These are phyloP conservation scores for Lasioglossum lativentre DNA, from an alignment of 2,888 invertebrate genomes.

Conservation along the genomic window DNA sequence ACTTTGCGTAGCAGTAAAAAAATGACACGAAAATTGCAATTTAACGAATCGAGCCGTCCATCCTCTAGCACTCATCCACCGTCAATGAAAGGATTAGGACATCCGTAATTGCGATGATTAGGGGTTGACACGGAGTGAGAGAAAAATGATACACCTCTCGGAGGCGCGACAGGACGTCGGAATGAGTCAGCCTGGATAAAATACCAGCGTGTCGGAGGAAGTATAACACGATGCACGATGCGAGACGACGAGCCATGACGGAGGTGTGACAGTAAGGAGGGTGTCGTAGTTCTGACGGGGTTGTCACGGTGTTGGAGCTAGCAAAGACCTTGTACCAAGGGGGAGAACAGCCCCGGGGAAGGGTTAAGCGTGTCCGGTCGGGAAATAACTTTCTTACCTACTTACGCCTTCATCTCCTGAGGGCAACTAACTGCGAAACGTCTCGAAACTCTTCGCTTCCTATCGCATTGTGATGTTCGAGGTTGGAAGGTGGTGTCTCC, in stretches of 20 bases:
- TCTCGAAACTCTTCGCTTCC: slow-evolving; percentile 75
- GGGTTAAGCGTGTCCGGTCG: slow-evolving; percentile 84
- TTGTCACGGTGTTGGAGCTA: slow-evolving; percentile 21
- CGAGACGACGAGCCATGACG: slow-evolving; percentile 48
- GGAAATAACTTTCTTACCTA: slow-evolving; percentile 85
- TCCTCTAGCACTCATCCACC: background rate
- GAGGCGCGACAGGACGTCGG: background rate
- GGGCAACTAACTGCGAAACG: slow-evolving; percentile 77
- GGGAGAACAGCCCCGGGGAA: slow-evolving; percentile 68
- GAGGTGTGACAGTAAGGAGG: slow-evolving; percentile 64
- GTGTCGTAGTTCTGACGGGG: slow-evolving; percentile 41
- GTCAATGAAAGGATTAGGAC: background rate
- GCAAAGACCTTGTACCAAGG: slow-evolving; percentile 53
- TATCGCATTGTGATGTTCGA: slow-evolving; percentile 71
- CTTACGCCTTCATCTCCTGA: slow-evolving; percentile 84
- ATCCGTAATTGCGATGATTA: background rate
- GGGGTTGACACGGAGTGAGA: background rate
- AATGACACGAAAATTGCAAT: background rate
- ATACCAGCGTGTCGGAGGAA: background rate
- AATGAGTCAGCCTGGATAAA: background rate
- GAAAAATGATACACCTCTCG: background rate
- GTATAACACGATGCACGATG: slow-evolving; percentile 7
- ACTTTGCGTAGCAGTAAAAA: background rate
- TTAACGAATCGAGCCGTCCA: background rate
- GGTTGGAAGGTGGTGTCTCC: slow-evolving; percentile 34